These are phyloP conservation scores for Pangasius djambal DNA, from an alignment of 2,797 vertebrate species.

Conservation along the genomic window DNA sequence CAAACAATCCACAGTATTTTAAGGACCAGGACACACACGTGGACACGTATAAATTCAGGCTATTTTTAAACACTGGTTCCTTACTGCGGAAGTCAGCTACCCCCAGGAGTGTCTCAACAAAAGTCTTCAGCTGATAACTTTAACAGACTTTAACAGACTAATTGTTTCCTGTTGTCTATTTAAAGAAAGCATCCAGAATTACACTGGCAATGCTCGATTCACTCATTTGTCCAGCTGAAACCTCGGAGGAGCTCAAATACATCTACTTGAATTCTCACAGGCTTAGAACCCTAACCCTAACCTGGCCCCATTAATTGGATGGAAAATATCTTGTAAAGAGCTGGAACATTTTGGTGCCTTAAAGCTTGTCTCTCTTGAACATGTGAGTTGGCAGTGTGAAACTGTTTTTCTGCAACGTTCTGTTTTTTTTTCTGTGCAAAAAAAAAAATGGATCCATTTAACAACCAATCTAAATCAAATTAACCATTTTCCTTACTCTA, in stretches of 20 bases:
- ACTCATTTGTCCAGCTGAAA: slow-evolving; percentile 55
- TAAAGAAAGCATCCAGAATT: slow-evolving; percentile 57
- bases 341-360: slow-evolving; percentile 46
- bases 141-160: slow-evolving; percentile 59
- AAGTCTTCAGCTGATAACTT: slow-evolving; percentile 49
- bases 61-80: slow-evolving; percentile 67
- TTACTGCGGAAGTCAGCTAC: slow-evolving; percentile 48
- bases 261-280: slow-evolving; percentile 47
- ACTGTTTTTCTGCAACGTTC: slow-evolving; percentile 23
- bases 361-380: slow-evolving; percentile 41
- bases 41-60: slow-evolving; percentile 50
- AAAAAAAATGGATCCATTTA: slow-evolving; percentile 39
- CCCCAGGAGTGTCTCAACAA: slow-evolving; percentile 63
- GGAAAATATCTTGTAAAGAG: slow-evolving; percentile 58
- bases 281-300: slow-evolving; percentile 35
- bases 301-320: slow-evolving; percentile 56
- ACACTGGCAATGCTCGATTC: slow-evolving; percentile 43
- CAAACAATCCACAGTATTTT: slow-evolving; percentile 53
- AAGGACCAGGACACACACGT: slow-evolving; percentile 44
- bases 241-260: slow-evolving; percentile 47
- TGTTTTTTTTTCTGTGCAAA: slow-evolving; percentile 25
- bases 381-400: slow-evolving; percentile 30
- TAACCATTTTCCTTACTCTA: slow-evolving; percentile 28
- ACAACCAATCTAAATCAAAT: slow-evolving; percentile 43
- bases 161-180: slow-evolving; percentile 60